Evolutionary conservation across 1,140 invertebrate genomes (phyloP), one percentile per base, ranked within the genome.

Genomic region (Probaryconus sp.): DNA sequence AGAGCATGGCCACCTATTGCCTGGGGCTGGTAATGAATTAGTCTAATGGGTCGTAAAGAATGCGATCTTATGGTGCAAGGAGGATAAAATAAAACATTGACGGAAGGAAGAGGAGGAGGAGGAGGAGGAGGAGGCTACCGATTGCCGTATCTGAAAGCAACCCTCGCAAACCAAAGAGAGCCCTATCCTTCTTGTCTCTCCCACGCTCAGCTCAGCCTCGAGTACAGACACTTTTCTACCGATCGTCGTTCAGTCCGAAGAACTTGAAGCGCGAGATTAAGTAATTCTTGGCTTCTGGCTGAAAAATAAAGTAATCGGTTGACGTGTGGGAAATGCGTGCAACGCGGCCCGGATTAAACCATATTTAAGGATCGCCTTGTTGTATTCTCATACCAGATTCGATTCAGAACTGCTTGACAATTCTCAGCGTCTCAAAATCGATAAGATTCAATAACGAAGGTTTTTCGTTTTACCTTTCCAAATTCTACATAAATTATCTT

Each of bases 21-120:
- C 79, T 55, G 77, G 77, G 80, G 80, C 81, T 67, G 81, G 83
- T 88, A 88, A 88, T 88, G 85, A 88, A 87, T 88, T 87, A 85
- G 83, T 88, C 85, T 86, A 88, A 88, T 88, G 85, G 85, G 83
- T 87, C 85, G 83, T 88, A 88, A 88, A 87, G 83, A 87, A 88
- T 88, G 83, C 81, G 85, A 87, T 87, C 83, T 88, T 87, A 88
- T 85, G 84, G 85, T 85, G 81, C 83, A 79, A 74, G 80, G 81
- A 80, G 80, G 81, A 85, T 83, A 87, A 87, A 88, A 87, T 86
- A 86, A 87, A 88, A 85, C 79, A 85, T 79, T 77, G 67, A 60
- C 35, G 60, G 35, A n/a, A n/a, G n/a, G n/a, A n/a, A n/a, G n/a
- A n/a, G n/a, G n/a, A n/a, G n/a, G n/a, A n/a, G n/a, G n/a, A n/a